These are phyloP conservation scores for Nasonia oneida DNA, from an alignment of 2,888 invertebrate species.

Conservation along the genomic window DNA sequence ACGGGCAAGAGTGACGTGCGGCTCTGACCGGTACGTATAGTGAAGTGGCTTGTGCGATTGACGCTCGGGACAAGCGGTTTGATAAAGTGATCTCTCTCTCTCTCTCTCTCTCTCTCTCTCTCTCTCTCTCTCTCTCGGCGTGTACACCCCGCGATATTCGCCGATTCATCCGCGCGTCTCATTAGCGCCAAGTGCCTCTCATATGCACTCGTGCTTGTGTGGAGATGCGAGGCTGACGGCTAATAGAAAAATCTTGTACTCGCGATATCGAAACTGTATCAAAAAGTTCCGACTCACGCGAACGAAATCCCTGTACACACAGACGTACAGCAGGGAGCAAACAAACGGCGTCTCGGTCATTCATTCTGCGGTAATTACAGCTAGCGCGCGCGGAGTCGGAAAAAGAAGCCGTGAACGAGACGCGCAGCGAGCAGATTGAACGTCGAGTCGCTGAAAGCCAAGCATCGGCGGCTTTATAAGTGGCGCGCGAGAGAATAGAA, in stretches of 20 bases:
- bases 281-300: not conserved
- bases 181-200: constrained; percentile 64
- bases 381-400: constrained; percentile 7
- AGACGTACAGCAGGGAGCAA: not conserved
- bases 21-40: not conserved
- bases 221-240: not conserved
- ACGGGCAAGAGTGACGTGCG: not conserved
- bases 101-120: no score
- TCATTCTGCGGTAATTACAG: constrained; percentile 58
- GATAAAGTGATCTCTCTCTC: constrained; percentile 70
- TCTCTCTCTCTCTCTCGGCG: no score
- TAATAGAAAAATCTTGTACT: constrained; percentile 61
- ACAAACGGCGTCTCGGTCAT: constrained; percentile 37
- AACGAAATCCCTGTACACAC: not conserved
- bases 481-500: constrained; percentile 63
- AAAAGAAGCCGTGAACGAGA: not conserved
- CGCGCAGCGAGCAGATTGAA: constrained; percentile 56
- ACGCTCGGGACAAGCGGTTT: constrained; percentile 71
- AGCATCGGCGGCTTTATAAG: constrained; percentile 60
- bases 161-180: constrained; percentile 73
- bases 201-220: not conserved
- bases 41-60: constrained; percentile 69
- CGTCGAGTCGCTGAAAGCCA: constrained; percentile 57
- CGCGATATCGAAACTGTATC: not conserved
- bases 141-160: constrained; percentile 62